These are phyloP conservation scores for Ciconia boyciana DNA, from an alignment of 2,113 vertebrate genomes.

Conservation along the genomic window DNA sequence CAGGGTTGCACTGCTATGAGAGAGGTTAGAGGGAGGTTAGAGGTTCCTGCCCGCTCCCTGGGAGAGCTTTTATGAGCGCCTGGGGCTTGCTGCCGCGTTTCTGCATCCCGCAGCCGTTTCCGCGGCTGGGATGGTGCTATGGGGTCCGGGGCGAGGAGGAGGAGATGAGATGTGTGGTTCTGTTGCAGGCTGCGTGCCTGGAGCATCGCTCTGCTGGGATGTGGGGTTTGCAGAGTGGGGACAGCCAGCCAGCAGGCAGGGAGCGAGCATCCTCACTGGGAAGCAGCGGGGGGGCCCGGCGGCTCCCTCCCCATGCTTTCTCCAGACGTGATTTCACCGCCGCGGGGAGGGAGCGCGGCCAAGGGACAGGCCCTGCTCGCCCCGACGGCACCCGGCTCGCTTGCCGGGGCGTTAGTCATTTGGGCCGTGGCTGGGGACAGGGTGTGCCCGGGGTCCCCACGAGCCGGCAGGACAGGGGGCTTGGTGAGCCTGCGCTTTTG, in stretches of 20 bases:
- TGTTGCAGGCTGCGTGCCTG: not conserved
- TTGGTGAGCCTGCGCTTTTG: not conserved
- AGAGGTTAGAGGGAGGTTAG: not conserved
- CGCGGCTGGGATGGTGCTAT: not conserved
- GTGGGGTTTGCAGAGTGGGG: not conserved
- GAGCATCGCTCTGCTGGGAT: not conserved
- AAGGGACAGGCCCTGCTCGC: conserved; percentile 6
- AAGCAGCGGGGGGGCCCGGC: not conserved
- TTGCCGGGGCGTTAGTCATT: conserved; percentile 14
- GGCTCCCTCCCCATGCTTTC: not conserved
- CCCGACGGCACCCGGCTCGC: not conserved
- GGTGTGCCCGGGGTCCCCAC: not conserved
- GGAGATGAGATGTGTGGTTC: not conserved
- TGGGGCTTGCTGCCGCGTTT: not conserved
- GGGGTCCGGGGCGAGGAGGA: not conserved
- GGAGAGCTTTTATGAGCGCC: not conserved
- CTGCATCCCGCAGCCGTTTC: not conserved
- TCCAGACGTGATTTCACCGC: conserved; percentile 63
- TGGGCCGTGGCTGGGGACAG: not conserved
- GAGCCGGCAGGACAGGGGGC: rapidly evolving
- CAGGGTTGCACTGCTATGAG: not conserved
- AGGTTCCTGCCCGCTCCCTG: not conserved
- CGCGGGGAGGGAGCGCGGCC: conserved; percentile 5
- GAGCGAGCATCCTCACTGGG: not conserved
- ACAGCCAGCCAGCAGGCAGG: not conserved